Conservation (phyloP, 2,113 vertebrate species). For the Indicator maculatus region DNA sequence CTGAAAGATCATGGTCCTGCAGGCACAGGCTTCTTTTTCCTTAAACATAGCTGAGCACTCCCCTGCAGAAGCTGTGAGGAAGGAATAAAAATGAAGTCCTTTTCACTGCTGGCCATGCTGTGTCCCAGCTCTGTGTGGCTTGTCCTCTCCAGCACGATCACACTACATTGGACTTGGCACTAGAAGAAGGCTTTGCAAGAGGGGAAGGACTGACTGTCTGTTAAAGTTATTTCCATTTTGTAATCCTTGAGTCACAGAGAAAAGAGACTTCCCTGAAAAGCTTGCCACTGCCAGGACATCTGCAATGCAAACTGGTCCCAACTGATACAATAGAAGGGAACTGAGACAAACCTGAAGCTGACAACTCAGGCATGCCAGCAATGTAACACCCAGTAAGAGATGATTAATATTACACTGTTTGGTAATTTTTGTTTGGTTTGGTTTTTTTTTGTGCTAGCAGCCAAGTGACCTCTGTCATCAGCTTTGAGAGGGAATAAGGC, state of each 20-base stretch:
- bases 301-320: background rate
- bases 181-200: rapidly evolving
- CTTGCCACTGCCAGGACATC: background rate
- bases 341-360: background rate
- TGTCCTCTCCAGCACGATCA: no score
- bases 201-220: background rate
- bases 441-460: background rate
- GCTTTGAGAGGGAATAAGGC: background rate
- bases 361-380: background rate
- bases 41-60: rapidly evolving
- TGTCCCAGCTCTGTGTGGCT: rapidly evolving
- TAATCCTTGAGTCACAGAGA: background rate
- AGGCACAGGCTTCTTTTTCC: background rate
- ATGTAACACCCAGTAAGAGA: constrained; percentile 32
- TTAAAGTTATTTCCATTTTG: background rate
- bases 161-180: rapidly evolving
- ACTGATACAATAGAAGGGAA: background rate
- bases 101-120: rapidly evolving
- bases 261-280: constrained; percentile 23
- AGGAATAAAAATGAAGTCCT: background rate
- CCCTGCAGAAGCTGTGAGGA: background rate
- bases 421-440: background rate
- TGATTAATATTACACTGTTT: constrained; percentile 54
- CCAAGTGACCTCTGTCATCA: background rate
- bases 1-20: rapidly evolving